Percentiles rank a stretch among this genome's conserved stretches.
phyloP scores from a whole-genome alignment of 2,113 vertebrate genomes.

The Rhabdomys dilectus region DNA sequence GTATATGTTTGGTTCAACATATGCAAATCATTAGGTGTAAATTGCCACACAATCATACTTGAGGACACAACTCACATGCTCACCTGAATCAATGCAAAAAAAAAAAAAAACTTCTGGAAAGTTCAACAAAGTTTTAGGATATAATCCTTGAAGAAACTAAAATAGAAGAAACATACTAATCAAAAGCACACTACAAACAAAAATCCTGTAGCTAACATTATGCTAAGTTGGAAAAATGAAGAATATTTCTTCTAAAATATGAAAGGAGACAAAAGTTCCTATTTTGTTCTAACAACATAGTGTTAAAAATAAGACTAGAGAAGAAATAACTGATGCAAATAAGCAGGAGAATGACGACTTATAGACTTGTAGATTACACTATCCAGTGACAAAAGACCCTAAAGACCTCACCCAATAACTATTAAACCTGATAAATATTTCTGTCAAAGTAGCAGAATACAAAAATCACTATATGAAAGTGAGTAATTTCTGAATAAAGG shows the following conservation, averaged over 20 bases:
- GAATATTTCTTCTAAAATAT: background rate
- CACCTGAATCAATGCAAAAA: background rate
- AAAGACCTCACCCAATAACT: background rate
- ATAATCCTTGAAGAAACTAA: background rate
- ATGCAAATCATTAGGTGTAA: background rate
- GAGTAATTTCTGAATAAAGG: background rate
- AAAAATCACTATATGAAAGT: background rate
- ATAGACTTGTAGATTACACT: background rate
- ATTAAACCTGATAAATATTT: background rate
- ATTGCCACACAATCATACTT: background rate
- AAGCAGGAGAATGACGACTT: background rate
- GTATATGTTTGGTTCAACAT: background rate
- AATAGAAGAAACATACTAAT: background rate
- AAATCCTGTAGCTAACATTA: background rate
- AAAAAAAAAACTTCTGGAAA: background rate
- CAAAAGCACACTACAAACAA: background rate
- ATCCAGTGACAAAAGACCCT: background rate
- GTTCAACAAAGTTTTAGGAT: background rate
- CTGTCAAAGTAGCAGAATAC: background rate
- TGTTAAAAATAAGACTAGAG: background rate
- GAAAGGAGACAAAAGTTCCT: background rate
- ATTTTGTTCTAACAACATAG: background rate
- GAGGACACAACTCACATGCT: no score
- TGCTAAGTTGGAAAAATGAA: background rate
- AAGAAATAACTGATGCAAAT: background rate